These are phyloP conservation scores for Tiphia femorata DNA, from an alignment of 2,888 invertebrate genomes.

Conservation along the genomic window DNA sequence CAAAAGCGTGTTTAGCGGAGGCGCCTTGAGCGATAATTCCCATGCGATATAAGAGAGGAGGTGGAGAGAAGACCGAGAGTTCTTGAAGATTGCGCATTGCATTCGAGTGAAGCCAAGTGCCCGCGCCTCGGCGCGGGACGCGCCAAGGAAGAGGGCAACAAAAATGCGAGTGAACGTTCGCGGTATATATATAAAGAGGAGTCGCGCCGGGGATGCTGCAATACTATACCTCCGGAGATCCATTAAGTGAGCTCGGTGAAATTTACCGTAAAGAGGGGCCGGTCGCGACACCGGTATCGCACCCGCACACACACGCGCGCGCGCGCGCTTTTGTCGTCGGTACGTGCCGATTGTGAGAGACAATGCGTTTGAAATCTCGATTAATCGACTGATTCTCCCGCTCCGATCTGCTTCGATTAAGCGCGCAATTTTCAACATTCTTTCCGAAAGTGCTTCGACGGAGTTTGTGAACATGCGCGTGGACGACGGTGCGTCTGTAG, in stretches of 20 bases:
- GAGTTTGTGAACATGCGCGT: no score
- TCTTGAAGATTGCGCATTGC: conserved; percentile 15
- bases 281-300: neutral
- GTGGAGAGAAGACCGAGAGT: no score
- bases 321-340: neutral
- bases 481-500: no score
- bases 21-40: conserved; percentile 26
- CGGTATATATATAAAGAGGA: conserved; percentile 44
- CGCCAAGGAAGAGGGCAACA: conserved; percentile 16
- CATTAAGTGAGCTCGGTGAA: conserved; percentile 13
- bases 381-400: no score
- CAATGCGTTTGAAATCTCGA: no score
- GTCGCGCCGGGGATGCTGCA: conserved; percentile 46
- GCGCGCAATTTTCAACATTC: no score
- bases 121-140: conserved; percentile 6
- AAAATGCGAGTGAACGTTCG: conserved; percentile 59
- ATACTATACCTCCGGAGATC: conserved; percentile 33
- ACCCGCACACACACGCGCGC: neutral
- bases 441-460: no score
- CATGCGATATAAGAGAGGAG: conserved; percentile 15
- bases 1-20: no score
- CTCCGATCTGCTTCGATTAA: no score
- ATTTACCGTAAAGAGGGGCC: neutral
- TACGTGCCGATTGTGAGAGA: no score
- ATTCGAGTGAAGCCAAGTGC: no score